Evolutionary conservation across 2,797 vertebrate genomes (phyloP).

Genomic region (Tokudaia muenninki): DNA sequence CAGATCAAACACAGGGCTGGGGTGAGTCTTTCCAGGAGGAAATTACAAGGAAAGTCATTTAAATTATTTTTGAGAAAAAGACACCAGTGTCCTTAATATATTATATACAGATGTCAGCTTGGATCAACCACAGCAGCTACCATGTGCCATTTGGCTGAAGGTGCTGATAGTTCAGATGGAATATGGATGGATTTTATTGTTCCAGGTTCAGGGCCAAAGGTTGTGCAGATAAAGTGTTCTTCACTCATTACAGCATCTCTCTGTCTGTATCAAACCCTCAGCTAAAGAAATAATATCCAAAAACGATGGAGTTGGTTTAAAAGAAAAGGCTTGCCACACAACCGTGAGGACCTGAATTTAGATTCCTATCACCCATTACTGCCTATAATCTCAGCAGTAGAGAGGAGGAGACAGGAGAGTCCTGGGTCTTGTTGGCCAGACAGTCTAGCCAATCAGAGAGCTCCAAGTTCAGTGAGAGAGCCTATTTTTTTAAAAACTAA

Average conservation of each 20-base stretch:
- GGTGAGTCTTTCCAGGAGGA: neutral
- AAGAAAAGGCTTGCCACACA: neutral
- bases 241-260: neutral
- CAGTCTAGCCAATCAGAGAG: neutral
- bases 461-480: neutral
- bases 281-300: constrained; percentile 5
- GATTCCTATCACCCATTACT: neutral
- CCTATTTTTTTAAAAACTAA: neutral
- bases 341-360: neutral
- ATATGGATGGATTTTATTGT: neutral
- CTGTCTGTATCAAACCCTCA: neutral
- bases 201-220: neutral
- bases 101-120: neutral
- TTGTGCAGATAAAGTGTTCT: neutral
- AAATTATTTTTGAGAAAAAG: constrained; percentile 62
- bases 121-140: neutral
- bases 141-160: neutral
- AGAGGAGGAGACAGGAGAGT: neutral
- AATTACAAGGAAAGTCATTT: neutral
- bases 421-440: neutral
- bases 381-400: neutral
- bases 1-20: neutral
- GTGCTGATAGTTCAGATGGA: neutral
- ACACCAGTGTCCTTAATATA: neutral
- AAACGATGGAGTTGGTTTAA: neutral